Conservation (phyloP, 2,797 vertebrate species). For the Pempheris klunzingeri region DNA sequence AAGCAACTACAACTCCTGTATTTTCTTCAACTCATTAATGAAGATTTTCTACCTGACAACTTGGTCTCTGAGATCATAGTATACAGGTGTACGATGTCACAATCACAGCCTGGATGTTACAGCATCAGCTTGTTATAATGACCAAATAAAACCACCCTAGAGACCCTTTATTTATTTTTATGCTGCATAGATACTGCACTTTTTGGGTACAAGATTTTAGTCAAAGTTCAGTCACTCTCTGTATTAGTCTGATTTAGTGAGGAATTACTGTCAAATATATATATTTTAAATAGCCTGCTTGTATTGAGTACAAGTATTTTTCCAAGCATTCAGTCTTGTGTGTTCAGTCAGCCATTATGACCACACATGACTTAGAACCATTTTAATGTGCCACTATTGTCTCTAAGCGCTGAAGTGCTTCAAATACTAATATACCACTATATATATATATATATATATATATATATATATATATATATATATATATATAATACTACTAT, state of each 20-base stretch:
- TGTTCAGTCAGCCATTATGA: neutral
- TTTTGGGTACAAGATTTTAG: neutral
- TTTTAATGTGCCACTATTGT: neutral
- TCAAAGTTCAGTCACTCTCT: slow-evolving; percentile 3
- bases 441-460: too few species aligned
- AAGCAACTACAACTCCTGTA: too few species aligned
- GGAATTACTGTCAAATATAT: too few species aligned
- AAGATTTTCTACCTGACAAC: neutral
- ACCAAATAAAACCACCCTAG: neutral
- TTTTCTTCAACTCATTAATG: neutral
- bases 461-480: too few species aligned
- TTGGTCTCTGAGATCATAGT: neutral
- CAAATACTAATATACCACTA: too few species aligned
- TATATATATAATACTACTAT: too few species aligned
- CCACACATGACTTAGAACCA: neutral
- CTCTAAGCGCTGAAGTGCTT: neutral
- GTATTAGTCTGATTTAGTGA: neutral
- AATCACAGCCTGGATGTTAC: neutral
- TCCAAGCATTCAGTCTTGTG: neutral
- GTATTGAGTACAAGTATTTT: neutral
- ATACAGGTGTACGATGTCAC: too few species aligned
- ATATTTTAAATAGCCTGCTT: neutral
- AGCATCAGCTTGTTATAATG: neutral
- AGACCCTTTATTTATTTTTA: neutral
- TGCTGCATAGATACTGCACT: neutral